Percentiles rank a stretch among this genome's conserved stretches.
phyloP scores from a whole-genome alignment of 2,888 invertebrate species.

The Drosophila anomelani region DNA sequence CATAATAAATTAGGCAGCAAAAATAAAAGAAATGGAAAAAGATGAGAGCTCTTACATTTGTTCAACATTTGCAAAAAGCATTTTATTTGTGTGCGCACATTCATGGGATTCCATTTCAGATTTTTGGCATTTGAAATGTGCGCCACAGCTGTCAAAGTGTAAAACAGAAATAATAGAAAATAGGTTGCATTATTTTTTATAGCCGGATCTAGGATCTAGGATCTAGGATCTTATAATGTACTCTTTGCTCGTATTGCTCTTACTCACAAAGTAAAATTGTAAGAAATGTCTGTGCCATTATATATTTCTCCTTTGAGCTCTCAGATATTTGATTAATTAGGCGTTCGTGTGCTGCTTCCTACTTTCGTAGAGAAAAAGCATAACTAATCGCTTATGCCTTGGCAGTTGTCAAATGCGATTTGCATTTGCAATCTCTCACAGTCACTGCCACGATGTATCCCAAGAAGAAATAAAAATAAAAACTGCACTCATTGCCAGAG shows the following conservation, averaged over 20 bases:
- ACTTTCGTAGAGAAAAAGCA: constrained; percentile 7
- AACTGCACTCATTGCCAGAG: constrained; percentile 47
- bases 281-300: not conserved
- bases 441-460: constrained; percentile 25
- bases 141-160: constrained; percentile 38
- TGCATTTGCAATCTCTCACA: constrained; percentile 29
- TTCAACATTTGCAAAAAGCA: not conserved
- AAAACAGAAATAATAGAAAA: constrained; percentile 18
- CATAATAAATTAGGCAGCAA: constrained; percentile 44
- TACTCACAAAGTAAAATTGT: constrained; percentile 5
- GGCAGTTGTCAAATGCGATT: constrained; percentile 38
- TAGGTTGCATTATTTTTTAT: constrained; percentile 23
- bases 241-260: not conserved
- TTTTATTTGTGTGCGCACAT: constrained; percentile 26
- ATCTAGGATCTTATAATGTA: not conserved
- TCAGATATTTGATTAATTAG: constrained; percentile 37
- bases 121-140: constrained; percentile 34
- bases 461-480: constrained; percentile 25
- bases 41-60: constrained; percentile 19
- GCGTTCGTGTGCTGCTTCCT: constrained; percentile 11
- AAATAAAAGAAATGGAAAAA: constrained; percentile 9
- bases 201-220: too few species aligned
- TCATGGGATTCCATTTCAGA: constrained; percentile 42
- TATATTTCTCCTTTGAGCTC: constrained; percentile 6
- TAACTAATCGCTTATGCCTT: constrained; percentile 42